Conservation (phyloP, 2,888 invertebrate species). For the Chymomyza caudatula region DNA sequence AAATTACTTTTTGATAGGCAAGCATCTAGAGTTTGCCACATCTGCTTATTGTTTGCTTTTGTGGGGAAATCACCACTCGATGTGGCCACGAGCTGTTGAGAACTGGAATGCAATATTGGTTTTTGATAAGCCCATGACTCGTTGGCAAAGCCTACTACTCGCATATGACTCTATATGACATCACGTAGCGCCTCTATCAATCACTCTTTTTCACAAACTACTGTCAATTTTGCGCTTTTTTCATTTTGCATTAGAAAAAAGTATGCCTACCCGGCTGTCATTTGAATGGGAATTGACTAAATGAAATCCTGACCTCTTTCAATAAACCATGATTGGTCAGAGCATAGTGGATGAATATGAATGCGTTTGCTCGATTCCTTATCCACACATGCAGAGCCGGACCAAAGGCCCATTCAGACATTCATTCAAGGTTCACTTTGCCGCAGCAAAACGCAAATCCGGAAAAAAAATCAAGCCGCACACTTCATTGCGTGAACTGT, state of each 20-base stretch:
- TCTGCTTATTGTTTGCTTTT: not conserved
- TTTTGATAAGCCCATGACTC: not conserved
- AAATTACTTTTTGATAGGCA: not conserved
- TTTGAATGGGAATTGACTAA: slow-evolving; percentile 2
- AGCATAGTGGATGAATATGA: slow-evolving; percentile 44
- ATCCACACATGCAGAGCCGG: slow-evolving; percentile 29
- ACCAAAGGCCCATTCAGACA: not conserved
- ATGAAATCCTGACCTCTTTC: slow-evolving; percentile 26
- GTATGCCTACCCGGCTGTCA: not conserved
- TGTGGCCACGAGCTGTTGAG: not conserved
- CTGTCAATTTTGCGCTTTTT: not conserved
- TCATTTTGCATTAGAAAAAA: not conserved
- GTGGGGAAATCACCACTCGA: not conserved
- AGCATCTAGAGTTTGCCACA: too few relatives aligned
- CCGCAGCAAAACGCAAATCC: not conserved
- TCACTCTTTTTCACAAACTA: not conserved
- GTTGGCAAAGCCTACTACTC: not conserved
- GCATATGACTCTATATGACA: not conserved
- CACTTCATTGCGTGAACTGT: not conserved
- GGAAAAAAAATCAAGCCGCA: not conserved
- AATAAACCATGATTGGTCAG: slow-evolving; percentile 22
- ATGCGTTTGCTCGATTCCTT: slow-evolving; percentile 24
- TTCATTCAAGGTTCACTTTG: slow-evolving; percentile 1
- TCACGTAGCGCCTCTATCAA: not conserved
- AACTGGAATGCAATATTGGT: not conserved